Base-by-base conservation (phyloP, 2,888 invertebrate species). In the Mantis religiosa region DNA sequence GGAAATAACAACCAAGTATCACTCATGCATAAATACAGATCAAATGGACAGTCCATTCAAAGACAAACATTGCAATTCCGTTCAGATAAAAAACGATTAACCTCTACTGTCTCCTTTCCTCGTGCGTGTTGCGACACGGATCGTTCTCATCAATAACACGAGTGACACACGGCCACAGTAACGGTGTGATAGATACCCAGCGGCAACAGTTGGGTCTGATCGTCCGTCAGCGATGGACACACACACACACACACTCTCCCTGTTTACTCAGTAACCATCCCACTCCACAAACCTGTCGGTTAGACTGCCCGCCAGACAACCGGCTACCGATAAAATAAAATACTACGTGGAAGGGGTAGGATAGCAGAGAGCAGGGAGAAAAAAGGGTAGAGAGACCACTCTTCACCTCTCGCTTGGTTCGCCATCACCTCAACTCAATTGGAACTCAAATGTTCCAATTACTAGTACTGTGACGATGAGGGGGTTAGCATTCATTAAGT, bases 111-210 rank as follows among this genome's bases (percentile, higher is more conserved):
- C 28, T 71, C 28, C 54, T 71, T 71, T 71, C 54, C 54, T 28
- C 27, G 81, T n/a, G 28, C 30, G 28, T 28, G 28, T 30, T 28
- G 86, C n/a, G 41, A 27, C n/a, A 85, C 47, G 47, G 30, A 87
- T 82, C 82, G 27, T 87, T 87, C 82, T 87, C 87, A 84, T 89
- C 84, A 89, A 89, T 87, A 89, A 89, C 88, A 88, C 88, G 54
- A 88, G 88, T 85, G 85, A 88, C 88, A 84, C 28, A 41, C 84
- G 88, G 34, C 28, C 9, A 7, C 28, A n/a, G 88, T 88, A 83
- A 47, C 54, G 88, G 47, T 47, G 85, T 85, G 85, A 87, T 87
- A 87, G 87, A 87, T 87, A 87, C 87, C 87, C 81, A 28, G 14
- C n/a, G 87, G 87, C 87, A 87, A 87, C 87, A 87, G 86, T 81